Percentiles rank a stretch among this genome's conserved stretches.
Evolutionary conservation across 2,113 vertebrate species (phyloP).

Genomic region (Bucco capensis): DNA sequence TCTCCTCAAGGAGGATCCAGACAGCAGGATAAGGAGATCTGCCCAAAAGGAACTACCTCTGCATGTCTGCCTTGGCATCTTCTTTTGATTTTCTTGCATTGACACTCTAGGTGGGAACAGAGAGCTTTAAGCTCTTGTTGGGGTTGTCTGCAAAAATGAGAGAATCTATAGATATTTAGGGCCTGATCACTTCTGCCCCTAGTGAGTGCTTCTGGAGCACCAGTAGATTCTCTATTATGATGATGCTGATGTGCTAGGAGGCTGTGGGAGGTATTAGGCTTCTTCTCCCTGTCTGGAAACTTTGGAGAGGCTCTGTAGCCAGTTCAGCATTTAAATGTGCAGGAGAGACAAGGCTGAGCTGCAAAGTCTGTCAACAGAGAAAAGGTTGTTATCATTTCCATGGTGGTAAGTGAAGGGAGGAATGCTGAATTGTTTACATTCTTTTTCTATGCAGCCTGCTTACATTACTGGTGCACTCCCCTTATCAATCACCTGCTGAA

Average conservation of each 20-base stretch:
- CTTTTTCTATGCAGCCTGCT: constrained; percentile 1
- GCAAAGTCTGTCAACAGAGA: constrained; percentile 8
- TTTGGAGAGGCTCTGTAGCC: background rate
- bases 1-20: background rate
- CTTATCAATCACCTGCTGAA: constrained; percentile 37
- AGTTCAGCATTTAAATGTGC: fast-evolving
- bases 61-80: background rate
- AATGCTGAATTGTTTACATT: constrained; percentile 49
- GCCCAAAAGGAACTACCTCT: background rate
- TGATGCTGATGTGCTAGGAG: too few species aligned
- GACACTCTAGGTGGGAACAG: background rate
- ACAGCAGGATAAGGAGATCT: background rate
- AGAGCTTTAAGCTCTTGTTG: background rate
- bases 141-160: background rate
- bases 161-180: background rate
- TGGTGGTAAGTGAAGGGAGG: background rate
- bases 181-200: background rate
- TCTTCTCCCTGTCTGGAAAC: background rate
- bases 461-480: background rate
- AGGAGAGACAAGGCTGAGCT: background rate
- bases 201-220: background rate
- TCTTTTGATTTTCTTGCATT: background rate
- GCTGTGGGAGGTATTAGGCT: background rate
- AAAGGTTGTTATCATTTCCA: background rate
- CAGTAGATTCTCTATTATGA: background rate